Conservation (phyloP, 2,113 vertebrate genomes). For the Sterrhoptilus dennistouni region DNA sequence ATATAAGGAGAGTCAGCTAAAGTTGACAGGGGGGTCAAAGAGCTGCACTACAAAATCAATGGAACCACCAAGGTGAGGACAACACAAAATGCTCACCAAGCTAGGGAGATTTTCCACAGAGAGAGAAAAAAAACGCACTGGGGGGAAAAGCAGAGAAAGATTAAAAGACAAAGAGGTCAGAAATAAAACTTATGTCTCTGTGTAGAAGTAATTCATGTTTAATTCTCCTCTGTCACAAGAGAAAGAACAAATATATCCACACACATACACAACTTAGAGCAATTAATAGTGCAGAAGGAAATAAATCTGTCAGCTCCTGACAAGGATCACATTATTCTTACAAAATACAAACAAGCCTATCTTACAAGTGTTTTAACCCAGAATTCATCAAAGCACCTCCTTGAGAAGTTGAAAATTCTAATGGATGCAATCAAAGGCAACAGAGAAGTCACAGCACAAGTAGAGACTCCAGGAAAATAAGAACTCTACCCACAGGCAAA, state of each 20-base stretch:
- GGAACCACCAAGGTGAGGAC: not conserved
- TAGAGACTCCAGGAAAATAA: not conserved
- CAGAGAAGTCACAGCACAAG: not conserved
- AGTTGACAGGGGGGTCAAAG: not conserved
- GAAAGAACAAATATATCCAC: not conserved
- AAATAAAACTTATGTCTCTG: not conserved
- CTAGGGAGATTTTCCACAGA: not conserved
- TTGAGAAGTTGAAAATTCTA: not conserved
- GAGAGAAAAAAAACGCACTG: rapidly evolving
- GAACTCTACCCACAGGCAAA: not conserved
- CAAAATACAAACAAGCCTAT: not conserved
- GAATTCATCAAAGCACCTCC: not conserved
- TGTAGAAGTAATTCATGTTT: not conserved
- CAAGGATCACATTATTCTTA: not conserved
- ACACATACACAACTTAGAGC: not conserved
- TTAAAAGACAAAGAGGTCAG: not conserved
- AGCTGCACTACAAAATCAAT: rapidly evolving
- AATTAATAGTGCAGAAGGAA: not conserved
- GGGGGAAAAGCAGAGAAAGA: not conserved
- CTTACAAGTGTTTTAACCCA: not conserved
- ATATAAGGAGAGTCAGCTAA: not conserved
- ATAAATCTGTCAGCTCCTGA: not conserved
- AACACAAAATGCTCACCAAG: not conserved
- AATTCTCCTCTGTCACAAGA: not conserved
- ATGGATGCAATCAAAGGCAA: not conserved